Evolutionary conservation across 2,888 invertebrate species (phyloP), one percentile per base, ranked within the genome.

Genomic region (Drosophila testacea): DNA sequence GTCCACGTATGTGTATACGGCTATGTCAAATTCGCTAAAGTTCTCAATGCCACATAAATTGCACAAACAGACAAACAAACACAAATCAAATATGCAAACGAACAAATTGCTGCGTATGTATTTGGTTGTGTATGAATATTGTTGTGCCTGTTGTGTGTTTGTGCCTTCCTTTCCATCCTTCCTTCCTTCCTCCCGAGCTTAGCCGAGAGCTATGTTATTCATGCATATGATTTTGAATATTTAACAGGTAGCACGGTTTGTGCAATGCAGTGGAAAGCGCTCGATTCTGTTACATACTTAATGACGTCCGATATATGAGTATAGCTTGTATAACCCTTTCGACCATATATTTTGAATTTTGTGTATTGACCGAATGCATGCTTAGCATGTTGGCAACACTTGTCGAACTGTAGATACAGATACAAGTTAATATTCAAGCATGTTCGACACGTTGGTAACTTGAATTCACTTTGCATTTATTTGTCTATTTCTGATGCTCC

Each of bases 201-300:
- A 5, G 41, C 82, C 64, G 42, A 65, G 63, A 59, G 68, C 56
- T 42, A 57, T 72, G 69, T 66, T 71, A 73, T 56, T 76, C 86
- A 81, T 83, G 88, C 83, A 83, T 79, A 83, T 79, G 73, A 83
- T 87, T 84, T 89, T 83, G 87, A 84, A 89, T 89, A 89, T 84
- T 89, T 89, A 87, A 83, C 84, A 89, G 81, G 79, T 72, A 42
- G 22, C 68, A 66, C 61, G 38, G 56, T 64, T 70, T 67, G 54
- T 57, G 69, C 59, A 65, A 69, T 69, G 62, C 73, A 71, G 54
- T 75, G 66, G 28, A 72, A 55, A 67, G 69, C 55, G 51, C 66
- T 76, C 79, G 85, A 69, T 70, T 60, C 73, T 70, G 75, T 77
- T 83, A 81, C 88, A 83, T 83, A 85, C 86, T 88, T 79, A 69